Evolutionary conservation across 2,888 invertebrate genomes (phyloP), one percentile per base, ranked within the genome.

Genomic region (Cinara cedri): DNA sequence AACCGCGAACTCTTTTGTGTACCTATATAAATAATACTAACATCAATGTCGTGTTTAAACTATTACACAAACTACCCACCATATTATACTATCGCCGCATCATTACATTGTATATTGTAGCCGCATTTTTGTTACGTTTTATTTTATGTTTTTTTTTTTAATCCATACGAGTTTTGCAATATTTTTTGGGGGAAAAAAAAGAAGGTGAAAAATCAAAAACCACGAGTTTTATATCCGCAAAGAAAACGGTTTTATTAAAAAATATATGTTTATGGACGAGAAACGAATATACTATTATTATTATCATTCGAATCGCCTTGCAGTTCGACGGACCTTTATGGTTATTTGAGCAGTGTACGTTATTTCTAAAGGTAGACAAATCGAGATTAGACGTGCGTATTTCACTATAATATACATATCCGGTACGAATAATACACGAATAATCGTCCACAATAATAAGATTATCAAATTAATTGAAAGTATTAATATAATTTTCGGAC

Each of bases 1-100:
- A 65, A 75, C 74, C 63, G n/a, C n/a, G 14, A 75, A 75, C 42
- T 75, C 54, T 62, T 65, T 75, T 75, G 49, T 63, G 65, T 14
- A n/a, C n/a, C n/a, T n/a, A n/a, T n/a, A n/a, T n/a, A n/a, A n/a
- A n/a, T n/a, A n/a, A n/a, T n/a, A n/a, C n/a, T n/a, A 63, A 21
- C 54, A 63, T 65, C 62, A 42, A 72, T 60, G 72, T 49, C 57
- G 9, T 72, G 57, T 19, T 72, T 72, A 72, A 72, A 72, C 62
- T 72, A 72, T 72, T 72, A 72, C 51, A 60, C 49, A 49, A 60
- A 72, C 57, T 68, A 34, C 34, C 26, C 24, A 14, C n/a, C n/a
- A n/a, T n/a, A n/a, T n/a, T 24, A 14, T 62, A 70, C 68, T 70
- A n/a, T n/a, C 54, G 26, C 26, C 34, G 34, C 16, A 4, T 1